Conservation (phyloP, 2,797 vertebrate species). For the Melanotaenia trifasciata region DNA sequence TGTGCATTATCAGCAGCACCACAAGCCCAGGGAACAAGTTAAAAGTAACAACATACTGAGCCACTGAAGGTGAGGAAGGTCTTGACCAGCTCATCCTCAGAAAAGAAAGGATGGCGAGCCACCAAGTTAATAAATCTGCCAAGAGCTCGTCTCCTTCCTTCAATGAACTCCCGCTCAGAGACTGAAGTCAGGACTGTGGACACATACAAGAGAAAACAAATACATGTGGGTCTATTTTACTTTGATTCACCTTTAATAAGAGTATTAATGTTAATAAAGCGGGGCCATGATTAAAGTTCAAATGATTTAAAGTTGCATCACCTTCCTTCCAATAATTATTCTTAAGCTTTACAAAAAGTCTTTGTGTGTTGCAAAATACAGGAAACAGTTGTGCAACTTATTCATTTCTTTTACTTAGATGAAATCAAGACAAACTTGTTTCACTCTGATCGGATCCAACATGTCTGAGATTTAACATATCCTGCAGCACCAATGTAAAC, state of each 20-base stretch:
- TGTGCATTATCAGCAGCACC: conserved; percentile 18
- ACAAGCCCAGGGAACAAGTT: not conserved
- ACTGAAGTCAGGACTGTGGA: conserved; percentile 74
- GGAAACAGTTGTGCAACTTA: no score
- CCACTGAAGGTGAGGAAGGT: conserved; percentile 95
- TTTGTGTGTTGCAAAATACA: no score
- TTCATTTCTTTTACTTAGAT: no score
- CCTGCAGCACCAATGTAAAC: not conserved
- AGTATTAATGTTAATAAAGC: not conserved
- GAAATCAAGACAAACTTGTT: not conserved
- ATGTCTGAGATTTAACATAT: not conserved
- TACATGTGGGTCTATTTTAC: not conserved
- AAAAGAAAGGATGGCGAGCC: conserved; percentile 93
- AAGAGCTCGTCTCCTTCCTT: conserved; percentile 90
- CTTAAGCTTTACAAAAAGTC: not conserved
- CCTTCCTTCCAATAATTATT: not conserved
- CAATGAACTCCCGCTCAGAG: conserved; percentile 96
- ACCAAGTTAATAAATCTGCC: conserved; percentile 94
- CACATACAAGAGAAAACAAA: conserved; percentile 21
- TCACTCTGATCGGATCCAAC: not conserved
- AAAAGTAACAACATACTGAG: conserved; percentile 84
- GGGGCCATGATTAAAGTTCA: not conserved
- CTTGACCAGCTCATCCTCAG: conserved; percentile 91
- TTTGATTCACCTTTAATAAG: not conserved
- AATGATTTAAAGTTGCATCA: not conserved